Base-by-base conservation (phyloP, 2,888 invertebrate genomes). In the Caenorhabditis angaria region DNA sequence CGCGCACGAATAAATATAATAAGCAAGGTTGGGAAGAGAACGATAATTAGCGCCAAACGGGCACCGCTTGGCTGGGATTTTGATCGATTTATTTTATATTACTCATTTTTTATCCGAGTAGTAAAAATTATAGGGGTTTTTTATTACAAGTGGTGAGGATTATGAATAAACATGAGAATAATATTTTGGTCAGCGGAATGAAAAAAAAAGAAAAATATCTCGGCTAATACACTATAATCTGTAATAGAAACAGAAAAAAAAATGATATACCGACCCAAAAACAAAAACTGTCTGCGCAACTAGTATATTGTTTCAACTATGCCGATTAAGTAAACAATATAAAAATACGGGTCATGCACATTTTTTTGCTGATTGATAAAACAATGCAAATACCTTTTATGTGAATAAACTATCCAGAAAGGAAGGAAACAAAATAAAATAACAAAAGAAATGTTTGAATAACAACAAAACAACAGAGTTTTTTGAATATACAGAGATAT, bases 251-350 rank as follows among this genome's bases (percentile, higher is more conserved):
- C n/a, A n/a, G n/a, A n/a, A n/a, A n/a, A 41, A 41, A 41, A 41
- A 41, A 41, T 41, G 6, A 41, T 41, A 41, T 12, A 41, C 41
- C 41, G 14, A 18, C 6, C 41, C 10, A 14, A 6, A 10, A 41
- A 41, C 10, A 41, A 41, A 41, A 10, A 41, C 3, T 6, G 18
- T 10, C 6, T 41, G 41, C 41, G 41, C 41, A 41, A 41, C 41
- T 41, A 41, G 41, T 41, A n/a, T n/a, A 41, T 41, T 41, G 41
- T 41, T 41, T 41, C 18, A 41, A 41, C 41, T 41, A 41, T 41
- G 41, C 41, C 41, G 41, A 41, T 41, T 41, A 14, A 41, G 41
- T 41, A 41, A 41, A 41, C 18, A 41, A 41, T 41, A 41, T 3
- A 41, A 41, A 41, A 41, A 41, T 18, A 41, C 14, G 41, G 41